These are phyloP conservation scores for Delphinapterus leucas DNA, from an alignment of 2,113 vertebrate species.

Conservation along the genomic window DNA sequence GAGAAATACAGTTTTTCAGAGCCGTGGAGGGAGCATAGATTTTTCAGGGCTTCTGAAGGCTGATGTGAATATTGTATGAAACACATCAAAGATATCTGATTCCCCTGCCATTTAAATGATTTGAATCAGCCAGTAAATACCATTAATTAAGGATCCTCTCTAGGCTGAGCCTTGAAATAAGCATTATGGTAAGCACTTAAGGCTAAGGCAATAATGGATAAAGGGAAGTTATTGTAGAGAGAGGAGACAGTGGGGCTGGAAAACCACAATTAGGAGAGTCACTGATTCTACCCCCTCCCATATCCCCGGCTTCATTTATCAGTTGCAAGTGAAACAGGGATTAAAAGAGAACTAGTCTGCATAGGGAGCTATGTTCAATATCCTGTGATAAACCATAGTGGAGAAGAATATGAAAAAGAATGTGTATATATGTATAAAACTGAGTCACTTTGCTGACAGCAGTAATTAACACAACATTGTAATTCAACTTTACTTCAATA, in stretches of 20 bases:
- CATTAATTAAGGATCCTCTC: conserved; percentile 57
- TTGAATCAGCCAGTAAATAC: conserved; percentile 31
- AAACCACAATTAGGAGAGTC: not conserved
- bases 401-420: not conserved
- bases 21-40: not conserved
- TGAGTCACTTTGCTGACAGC: not conserved
- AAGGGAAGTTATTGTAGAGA: not conserved
- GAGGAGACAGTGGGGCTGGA: not conserved
- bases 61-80: conserved; percentile 27
- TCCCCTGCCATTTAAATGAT: conserved; percentile 21
- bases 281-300: not conserved
- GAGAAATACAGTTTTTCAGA: not conserved
- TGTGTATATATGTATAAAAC: not conserved
- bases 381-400: not conserved
- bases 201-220: conserved; percentile 26
- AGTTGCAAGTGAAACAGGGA: not conserved
- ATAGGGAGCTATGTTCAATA: not conserved
- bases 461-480: not conserved
- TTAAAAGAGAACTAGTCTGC: not conserved
- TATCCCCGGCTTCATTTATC: not conserved
- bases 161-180: conserved; percentile 25
- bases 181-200: conserved; percentile 49
- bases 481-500: not conserved
- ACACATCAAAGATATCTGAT: conserved; percentile 21
- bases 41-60: not conserved